Evolutionary conservation across 2,113 vertebrate species (phyloP).

Genomic region (Crotalus tigris): DNA sequence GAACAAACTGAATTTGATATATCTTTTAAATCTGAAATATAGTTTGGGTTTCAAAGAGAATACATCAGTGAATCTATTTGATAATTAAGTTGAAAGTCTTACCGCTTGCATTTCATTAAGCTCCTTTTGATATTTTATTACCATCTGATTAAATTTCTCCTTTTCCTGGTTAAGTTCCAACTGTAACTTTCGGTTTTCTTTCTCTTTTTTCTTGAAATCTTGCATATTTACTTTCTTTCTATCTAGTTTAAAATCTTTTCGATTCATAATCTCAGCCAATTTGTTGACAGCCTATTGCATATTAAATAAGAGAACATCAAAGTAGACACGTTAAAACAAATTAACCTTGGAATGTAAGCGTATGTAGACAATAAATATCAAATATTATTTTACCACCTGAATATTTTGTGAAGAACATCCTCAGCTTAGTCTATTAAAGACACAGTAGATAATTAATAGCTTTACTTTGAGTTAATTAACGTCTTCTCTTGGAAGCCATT

Average conservation of each 20-base stretch:
- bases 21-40: not conserved
- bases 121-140: conserved; percentile 94
- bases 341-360: not conserved
- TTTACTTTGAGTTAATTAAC: not conserved
- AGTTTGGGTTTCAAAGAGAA: not conserved
- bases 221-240: conserved; percentile 94
- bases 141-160: conserved; percentile 97
- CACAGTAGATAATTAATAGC: not conserved
- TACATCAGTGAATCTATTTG: not conserved
- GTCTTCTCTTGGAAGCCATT: not conserved
- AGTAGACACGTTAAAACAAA: not conserved
- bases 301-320: conserved; percentile 37
- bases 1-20: not conserved
- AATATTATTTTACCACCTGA: not conserved
- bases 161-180: conserved; percentile 97
- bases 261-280: conserved; percentile 98
- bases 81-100: conserved; percentile 50
- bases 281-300: conserved; percentile 92
- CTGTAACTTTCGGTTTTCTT: conserved; percentile 96
- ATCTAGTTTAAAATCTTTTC: conserved; percentile 98
- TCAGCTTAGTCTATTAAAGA: not conserved
- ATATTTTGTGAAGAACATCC: not conserved
- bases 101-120: conserved; percentile 95
- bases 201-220: conserved; percentile 97
- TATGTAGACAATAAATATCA: not conserved